These are phyloP conservation scores for Gonatopus flavifemur DNA, from an alignment of 1,140 invertebrate species.

Conservation along the genomic window DNA sequence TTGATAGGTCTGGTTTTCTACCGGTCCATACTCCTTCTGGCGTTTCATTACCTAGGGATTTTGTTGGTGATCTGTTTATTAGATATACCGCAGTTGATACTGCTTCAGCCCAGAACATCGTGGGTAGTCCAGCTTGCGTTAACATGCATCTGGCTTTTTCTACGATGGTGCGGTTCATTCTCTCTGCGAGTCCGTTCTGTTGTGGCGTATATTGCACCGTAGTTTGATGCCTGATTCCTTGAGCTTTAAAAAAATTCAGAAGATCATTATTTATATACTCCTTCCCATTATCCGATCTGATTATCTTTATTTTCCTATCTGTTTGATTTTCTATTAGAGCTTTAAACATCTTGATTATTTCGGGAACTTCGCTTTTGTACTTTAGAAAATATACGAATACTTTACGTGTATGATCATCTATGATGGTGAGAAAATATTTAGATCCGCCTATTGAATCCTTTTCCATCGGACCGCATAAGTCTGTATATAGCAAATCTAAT, in stretches of 20 bases:
- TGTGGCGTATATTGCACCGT: neutral
- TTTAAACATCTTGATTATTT: too few relatives aligned
- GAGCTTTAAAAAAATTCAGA: constrained; percentile 2
- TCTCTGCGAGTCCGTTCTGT: constrained; percentile 5
- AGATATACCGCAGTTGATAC: neutral
- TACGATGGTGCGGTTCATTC: neutral
- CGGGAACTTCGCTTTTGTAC: neutral
- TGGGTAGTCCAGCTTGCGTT: neutral
- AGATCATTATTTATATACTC: constrained; percentile 3
- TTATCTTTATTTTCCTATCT: neutral
- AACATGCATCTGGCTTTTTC: neutral
- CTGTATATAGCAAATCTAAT: neutral
- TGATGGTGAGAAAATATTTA: neutral
- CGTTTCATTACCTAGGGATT: neutral
- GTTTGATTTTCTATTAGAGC: neutral
- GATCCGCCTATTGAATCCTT: neutral
- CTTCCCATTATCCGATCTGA: constrained; percentile 6
- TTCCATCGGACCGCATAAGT: neutral
- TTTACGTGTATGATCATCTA: constrained; percentile 1
- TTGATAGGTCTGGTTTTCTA: neutral
- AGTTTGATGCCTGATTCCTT: constrained; percentile 7
- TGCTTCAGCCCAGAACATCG: neutral
- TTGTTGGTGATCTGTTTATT: neutral
- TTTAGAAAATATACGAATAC: neutral
- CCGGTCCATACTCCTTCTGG: neutral